Evolutionary conservation across 2,888 invertebrate genomes (phyloP), one percentile per base, ranked within the genome.

Genomic region (Apodemia mormo): DNA sequence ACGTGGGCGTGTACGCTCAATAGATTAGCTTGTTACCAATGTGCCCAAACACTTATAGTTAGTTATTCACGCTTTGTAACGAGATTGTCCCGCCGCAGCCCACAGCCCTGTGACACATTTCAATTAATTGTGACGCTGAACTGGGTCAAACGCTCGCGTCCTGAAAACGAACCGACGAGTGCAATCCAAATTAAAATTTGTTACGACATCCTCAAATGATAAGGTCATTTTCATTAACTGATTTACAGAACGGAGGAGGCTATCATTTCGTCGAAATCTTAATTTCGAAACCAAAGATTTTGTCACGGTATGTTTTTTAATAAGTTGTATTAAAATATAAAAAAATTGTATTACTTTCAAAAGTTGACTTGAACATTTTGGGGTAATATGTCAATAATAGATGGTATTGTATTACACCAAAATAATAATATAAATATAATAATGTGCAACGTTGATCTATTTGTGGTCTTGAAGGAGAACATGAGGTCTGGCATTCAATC

Each of bases 91-190:
- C 54, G 68, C 58, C 30, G n/a, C 37, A n/a, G 58, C 49, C 33
- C 30, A n/a, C 49, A 22, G 43, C 14, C 30, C 45, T 65, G 69
- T 52, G 40, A 61, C 43, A 65, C 33, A 66, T 68, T 65, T 72
- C 70, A 61, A 61, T 61, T 61, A 61, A 61, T 33, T 61, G 61
- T 14, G 10, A 30, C 33, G 70, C 52, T 73, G 68, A 78, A 76
- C 74, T 72, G 75, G 78, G 79, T 77, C 80, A 77, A 75, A 70
- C 69, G 75, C 68, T 74, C 67, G 73, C 75, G 79, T 79, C 80
- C 80, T 80, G 80, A 79, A 77, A 79, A 78, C 73, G 71, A 76
- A 79, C 79, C 77, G 49, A n/a, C 49, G 49, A 49, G 49, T 1
- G 76, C 64, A 40, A 65, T 70, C 66, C 71, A 71, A 74, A 74